Evolutionary conservation across 2,888 invertebrate genomes (phyloP), one percentile per base, ranked within the genome.

Genomic region (Idaea biselata): DNA sequence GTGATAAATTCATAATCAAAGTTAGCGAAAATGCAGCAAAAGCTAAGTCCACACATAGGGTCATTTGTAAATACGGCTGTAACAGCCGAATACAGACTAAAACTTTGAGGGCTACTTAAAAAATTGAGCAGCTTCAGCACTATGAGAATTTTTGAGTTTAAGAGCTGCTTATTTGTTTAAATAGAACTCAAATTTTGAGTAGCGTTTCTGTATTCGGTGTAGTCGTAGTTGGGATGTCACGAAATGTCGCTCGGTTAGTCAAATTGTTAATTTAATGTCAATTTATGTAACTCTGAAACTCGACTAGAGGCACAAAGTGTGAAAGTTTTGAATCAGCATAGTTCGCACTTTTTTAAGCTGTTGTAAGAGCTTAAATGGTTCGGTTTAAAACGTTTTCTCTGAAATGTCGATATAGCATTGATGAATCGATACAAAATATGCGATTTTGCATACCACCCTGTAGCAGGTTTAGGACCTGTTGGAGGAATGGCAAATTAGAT

Each of bases 391-490:
- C 8, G 14, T 44, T 44, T 44, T 44, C 44, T 44, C 14, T 58
- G 54, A 58, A 60, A 59, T 57, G 59, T 60, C 63, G 55, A 60
- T 55, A 60, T 16, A 55, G 18, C n/a, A 63, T 66, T 59, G 65
- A 60, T 61, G 44, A 63, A 68, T 66, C 67, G 58, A 64, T 74
- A 55, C 61, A 56, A 60, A 63, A 59, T 60, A 60, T 60, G 70
- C 73, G 75, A 73, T 71, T 73, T 73, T 72, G 72, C 72, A 74
- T 70, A 63, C 67, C 67, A 71, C 65, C 66, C 67, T 67, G 58
- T 61, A 44, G 44, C 44, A 44, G 63, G 68, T 63, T 61, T 63
- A 60, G 63, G 53, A 53, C 61, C 58, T 53, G 58, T 60, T 44
- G 14, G 11, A 59, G 62, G 54, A 59, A 64, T 32, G 57, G 68